Evolutionary conservation across 2,797 vertebrate genomes (phyloP).

Genomic region (Melanotaenia maccullochi): DNA sequence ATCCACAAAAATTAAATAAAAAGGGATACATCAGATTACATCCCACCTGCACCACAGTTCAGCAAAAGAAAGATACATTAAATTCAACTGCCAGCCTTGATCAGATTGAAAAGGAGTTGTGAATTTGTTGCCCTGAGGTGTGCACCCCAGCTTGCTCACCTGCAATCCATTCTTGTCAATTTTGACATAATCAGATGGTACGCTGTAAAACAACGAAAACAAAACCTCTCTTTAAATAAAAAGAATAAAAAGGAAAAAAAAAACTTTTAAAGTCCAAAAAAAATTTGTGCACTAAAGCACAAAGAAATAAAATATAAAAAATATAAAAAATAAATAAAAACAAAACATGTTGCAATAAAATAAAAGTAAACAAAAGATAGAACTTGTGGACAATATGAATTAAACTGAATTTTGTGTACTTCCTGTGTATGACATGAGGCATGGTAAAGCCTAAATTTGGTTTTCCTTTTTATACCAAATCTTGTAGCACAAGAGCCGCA

Average conservation of each 20-base stretch:
- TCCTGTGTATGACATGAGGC: slow-evolving; percentile 40
- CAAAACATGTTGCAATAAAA: slow-evolving; percentile 55
- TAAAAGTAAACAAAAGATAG: slow-evolving; percentile 28
- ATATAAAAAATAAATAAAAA: slow-evolving; percentile 72
- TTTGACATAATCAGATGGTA: slow-evolving; percentile 73
- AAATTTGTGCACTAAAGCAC: slow-evolving; percentile 81
- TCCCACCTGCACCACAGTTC: slow-evolving; percentile 82
- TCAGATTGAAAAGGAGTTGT: slow-evolving; percentile 74
- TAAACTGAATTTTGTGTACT: slow-evolving; percentile 36
- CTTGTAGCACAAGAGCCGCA: slow-evolving; percentile 33
- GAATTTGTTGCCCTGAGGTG: slow-evolving; percentile 66
- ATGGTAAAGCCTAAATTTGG: slow-evolving; percentile 34
- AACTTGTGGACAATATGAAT: slow-evolving; percentile 57
- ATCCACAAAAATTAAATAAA: slow-evolving; percentile 84
- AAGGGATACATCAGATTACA: slow-evolving; percentile 79
- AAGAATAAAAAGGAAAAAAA: slow-evolving; percentile 77
- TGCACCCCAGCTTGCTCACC: slow-evolving; percentile 57
- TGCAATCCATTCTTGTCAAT: slow-evolving; percentile 69
- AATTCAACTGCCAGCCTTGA: slow-evolving; percentile 68
- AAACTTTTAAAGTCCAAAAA: slow-evolving; percentile 87
- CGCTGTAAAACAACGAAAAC: slow-evolving; percentile 84
- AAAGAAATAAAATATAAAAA: slow-evolving; percentile 62
- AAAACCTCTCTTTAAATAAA: slow-evolving; percentile 84
- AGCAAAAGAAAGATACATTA: slow-evolving; percentile 68
- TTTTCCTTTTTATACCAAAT: slow-evolving; percentile 23